Conservation (phyloP, 2,888 invertebrate genomes). For the Noctua janthe region DNA sequence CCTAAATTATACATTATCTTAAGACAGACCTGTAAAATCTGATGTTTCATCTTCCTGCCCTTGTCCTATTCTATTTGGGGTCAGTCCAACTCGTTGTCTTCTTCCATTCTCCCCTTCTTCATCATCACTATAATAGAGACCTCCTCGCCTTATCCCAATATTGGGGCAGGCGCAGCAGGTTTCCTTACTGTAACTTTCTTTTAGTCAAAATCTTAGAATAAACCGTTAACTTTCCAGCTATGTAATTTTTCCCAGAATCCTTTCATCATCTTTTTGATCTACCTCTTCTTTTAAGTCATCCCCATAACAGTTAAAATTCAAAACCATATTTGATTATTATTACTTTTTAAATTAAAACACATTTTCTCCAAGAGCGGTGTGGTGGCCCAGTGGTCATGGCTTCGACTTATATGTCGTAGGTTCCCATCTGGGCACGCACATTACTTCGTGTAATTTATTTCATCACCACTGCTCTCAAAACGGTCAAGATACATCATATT, state of each 20-base stretch:
- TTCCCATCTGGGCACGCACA: neutral
- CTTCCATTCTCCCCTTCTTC: neutral
- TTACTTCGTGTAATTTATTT: neutral
- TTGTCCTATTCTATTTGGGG: no score
- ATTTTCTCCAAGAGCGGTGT: neutral
- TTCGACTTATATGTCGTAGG: neutral
- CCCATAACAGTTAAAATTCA: neutral
- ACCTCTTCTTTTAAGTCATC: neutral
- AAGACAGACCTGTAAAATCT: no score
- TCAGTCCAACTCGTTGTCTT: no score
- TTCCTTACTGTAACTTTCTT: neutral
- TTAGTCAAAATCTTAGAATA: neutral
- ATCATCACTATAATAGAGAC: neutral
- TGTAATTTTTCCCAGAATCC: neutral
- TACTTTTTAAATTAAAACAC: neutral
- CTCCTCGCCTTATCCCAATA: neutral
- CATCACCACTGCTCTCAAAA: neutral
- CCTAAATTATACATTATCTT: neutral
- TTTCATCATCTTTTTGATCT: neutral
- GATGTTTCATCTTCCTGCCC: neutral
- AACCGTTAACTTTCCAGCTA: neutral
- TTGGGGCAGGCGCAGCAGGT: neutral
- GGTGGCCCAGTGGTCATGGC: neutral
- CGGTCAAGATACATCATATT: neutral
- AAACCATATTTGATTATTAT: neutral